Base-by-base conservation (phyloP, 2,113 vertebrate genomes). In the Macrotus californicus region DNA sequence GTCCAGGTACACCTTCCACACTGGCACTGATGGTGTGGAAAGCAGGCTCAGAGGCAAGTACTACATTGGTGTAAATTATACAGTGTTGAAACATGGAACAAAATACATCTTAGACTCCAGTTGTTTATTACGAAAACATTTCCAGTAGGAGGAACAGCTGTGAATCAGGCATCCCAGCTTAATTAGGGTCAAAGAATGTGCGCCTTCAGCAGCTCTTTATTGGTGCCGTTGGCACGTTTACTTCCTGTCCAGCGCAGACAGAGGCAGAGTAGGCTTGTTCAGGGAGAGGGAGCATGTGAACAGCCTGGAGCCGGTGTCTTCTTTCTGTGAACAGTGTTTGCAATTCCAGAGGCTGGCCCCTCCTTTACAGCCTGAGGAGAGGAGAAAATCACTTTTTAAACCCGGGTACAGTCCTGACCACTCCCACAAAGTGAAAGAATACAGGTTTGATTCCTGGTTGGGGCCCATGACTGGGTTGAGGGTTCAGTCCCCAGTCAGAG, bases 121-220 rank as follows among this genome's bases (percentile, higher is more conserved):
- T 34, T 97, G 82, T 96, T 96, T 97, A 64, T 97, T 95, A 80
- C 76, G 72, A 97, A 96, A 97, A 95, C 89, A 97, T 92, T 92
- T 91, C 80, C 93, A 73, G 70, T 54, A 46, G 70, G 54, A 84
- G 86, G 79, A 94, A 94, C 97, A 97, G 93, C 97, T 96, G 97
- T 91, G 83, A 96, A 52, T 80, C 93, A 72, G 89, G 89, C 87
- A 69, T 83, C 93, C 87, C 54, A 41, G 29, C 89, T 96, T 97
- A 96, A 97, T 97, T 96, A 94, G 72, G 82, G 79, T 84, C 75
- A 21, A 96, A 94, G 97, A 97, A 97, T 97, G 96, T 97, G 97
- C 72, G n/a, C 91, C 77, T 95, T 97, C 95, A 94, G 97, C 97
- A 95, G 91, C 91, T 89, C 95, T 95, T 84, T 67, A 19, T 29